Conservation (phyloP, 2,797 vertebrate species). For the Platalea minor region DNA sequence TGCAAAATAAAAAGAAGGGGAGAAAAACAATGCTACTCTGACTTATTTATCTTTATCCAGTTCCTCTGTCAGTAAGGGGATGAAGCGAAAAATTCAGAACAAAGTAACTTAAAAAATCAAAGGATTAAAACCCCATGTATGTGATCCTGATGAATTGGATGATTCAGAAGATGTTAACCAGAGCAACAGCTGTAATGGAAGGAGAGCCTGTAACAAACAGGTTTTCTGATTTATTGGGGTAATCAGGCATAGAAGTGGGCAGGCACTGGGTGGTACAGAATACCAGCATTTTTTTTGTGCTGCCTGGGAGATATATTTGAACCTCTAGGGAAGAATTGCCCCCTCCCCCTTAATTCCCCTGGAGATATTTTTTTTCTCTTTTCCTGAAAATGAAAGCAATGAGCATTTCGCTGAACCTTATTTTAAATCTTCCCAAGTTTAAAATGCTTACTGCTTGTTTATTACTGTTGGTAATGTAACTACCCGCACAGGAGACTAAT, state of each 20-base stretch:
- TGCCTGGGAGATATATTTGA: slow-evolving; percentile 51
- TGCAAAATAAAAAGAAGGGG: slow-evolving; percentile 26
- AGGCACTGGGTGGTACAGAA: slow-evolving; percentile 72
- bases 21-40: slow-evolving; percentile 19
- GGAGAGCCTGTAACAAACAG: slow-evolving; percentile 63
- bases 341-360: slow-evolving; percentile 29
- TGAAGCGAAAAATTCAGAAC: slow-evolving; percentile 61
- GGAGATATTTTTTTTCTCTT: not conserved
- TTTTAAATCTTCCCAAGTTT: not conserved
- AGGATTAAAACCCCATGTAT: slow-evolving; percentile 51
- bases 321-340: not conserved
- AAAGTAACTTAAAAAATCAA: slow-evolving; percentile 68
- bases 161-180: slow-evolving; percentile 70
- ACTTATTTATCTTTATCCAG: slow-evolving; percentile 61
- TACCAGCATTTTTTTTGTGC: slow-evolving; percentile 42
- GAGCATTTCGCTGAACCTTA: not conserved
- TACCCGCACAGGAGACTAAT: not conserved
- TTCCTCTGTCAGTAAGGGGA: slow-evolving; percentile 56
- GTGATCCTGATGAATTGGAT: slow-evolving; percentile 70
- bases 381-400: not conserved
- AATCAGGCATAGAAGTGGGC: slow-evolving; percentile 65
- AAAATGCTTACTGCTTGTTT: not conserved
- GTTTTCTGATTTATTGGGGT: slow-evolving; percentile 70
- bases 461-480: not conserved
- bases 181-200: slow-evolving; percentile 71